Evolutionary conservation across 2,113 vertebrate species (phyloP), one percentile per base, ranked within the genome.

Genomic region (Mobula birostris): DNA sequence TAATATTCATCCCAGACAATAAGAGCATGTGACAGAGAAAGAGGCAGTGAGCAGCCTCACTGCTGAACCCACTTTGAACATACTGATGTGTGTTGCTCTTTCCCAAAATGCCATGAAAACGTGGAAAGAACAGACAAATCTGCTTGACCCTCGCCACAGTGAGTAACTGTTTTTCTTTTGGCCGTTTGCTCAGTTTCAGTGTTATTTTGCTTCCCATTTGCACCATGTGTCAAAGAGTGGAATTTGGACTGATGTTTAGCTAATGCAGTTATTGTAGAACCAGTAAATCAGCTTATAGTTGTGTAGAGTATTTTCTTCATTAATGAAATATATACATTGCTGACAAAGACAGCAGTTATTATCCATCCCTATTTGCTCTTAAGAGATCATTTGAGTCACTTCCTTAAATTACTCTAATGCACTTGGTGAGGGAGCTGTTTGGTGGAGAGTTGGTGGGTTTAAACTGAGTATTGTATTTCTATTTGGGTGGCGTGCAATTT

Each of bases 1-100:
- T 68, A 90, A 90, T 17, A 15, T 66, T 36, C 61, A 19, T 32
- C 85, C 85, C 85, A 68, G 85, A 66, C 61, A 90, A 90, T 90
- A n/a, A 63, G 61, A 63, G 27, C 85, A 88, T 29, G 63, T 88
- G 58, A 90, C 58, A 2, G 85, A 90, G 83, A 17, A 63, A 90
- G 66, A 68, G 85, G 85, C n/a, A 90, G 61, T 90, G 85, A 66
- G 58, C 63, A 63, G 29, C 85, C 85, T 90, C 85, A n/a, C 19
- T 68, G 61, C 85, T 90, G 85, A 90, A 66, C 61, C 63, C 85
- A 66, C 58, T 63, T 1, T n/a, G 61, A 87, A n/a, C 27, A n/a
- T 68, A 66, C 85, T 90, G 85, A 8, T 17, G 61, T 7, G n/a
- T 36, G 61, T 32, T n/a, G 15, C 32, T 90, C 29, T 63, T 66